Conservation (phyloP, 1,140 invertebrate species). For the Hycleus cichorii region DNA sequence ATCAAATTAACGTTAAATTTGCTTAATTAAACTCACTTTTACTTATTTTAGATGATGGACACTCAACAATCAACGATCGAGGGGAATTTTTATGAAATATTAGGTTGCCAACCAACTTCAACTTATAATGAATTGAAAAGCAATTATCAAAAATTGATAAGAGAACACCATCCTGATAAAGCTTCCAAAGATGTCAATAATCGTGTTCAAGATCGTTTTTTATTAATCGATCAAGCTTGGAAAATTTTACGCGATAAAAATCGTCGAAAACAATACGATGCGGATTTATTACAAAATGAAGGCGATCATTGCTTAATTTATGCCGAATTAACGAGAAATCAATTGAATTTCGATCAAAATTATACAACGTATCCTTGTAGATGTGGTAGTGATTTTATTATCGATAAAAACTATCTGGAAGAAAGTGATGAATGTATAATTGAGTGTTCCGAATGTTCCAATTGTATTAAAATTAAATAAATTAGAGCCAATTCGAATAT, state of each 20-base stretch:
- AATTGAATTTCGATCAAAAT: conserved; percentile 44
- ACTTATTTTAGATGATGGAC: no score
- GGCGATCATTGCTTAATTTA: conserved; percentile 49
- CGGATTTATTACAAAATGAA: conserved; percentile 42
- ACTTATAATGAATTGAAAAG: conserved; percentile 53
- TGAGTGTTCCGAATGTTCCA: conserved; percentile 59
- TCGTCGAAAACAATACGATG: conserved; percentile 52
- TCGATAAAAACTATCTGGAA: conserved; percentile 42
- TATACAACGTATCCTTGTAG: conserved; percentile 49
- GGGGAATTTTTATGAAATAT: conserved; percentile 49
- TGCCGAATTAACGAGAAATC: conserved; percentile 45
- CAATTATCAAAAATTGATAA: conserved; percentile 52
- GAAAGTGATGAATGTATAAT: conserved; percentile 43
- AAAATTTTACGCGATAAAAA: conserved; percentile 49
- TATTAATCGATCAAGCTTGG: conserved; percentile 56
- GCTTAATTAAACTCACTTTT: no score
- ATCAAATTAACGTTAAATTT: no score
- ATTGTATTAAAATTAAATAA: conserved; percentile 49
- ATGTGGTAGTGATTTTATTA: conserved; percentile 55
- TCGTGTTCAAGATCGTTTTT: conserved; percentile 40
- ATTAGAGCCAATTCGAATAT: no score
- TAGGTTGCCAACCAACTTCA: conserved; percentile 49
- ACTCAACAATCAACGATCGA: background rate
- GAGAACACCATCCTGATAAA: conserved; percentile 60
- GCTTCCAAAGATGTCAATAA: conserved; percentile 21